These are phyloP conservation scores for Plutomurus gul DNA, from an alignment of 1,140 invertebrate species.

Conservation along the genomic window DNA sequence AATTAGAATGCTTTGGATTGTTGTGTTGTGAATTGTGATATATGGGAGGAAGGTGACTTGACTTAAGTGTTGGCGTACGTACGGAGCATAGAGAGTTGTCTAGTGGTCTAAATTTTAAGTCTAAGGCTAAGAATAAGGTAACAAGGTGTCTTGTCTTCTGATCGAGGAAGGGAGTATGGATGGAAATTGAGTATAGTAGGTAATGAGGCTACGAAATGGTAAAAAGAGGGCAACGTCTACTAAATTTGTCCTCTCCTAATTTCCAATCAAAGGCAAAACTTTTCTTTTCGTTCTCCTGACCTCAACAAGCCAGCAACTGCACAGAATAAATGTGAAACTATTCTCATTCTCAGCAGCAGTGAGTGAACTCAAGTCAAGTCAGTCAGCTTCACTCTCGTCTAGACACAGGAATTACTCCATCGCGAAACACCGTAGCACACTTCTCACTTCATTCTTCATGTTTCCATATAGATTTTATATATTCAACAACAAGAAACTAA, in stretches of 20 bases:
- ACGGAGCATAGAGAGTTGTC: not conserved
- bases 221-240: conserved; percentile 26
- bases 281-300: conserved; percentile 28
- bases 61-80: not conserved
- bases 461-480: no score
- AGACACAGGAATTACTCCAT: conserved; percentile 23
- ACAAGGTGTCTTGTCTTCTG: not conserved
- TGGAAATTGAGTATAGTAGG: conserved; percentile 13
- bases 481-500: not conserved
- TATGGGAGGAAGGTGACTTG: not conserved
- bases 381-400: no score
- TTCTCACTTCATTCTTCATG: conserved; percentile 5
- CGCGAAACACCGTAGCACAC: not conserved
- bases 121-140: conserved; percentile 29
- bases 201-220: conserved; percentile 16
- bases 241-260: conserved; percentile 29
- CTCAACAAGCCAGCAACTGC: conserved; percentile 17
- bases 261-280: conserved; percentile 29
- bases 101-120: not conserved
- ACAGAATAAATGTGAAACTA: conserved; percentile 15
- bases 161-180: conserved; percentile 4
- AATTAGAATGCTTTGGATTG: not conserved
- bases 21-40: not conserved
- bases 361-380: no score
- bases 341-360: conserved; percentile 3